Evolutionary conservation across 2,888 invertebrate genomes (phyloP), one percentile per base, ranked within the genome.

Genomic region (Rhogogaster chlorosoma): DNA sequence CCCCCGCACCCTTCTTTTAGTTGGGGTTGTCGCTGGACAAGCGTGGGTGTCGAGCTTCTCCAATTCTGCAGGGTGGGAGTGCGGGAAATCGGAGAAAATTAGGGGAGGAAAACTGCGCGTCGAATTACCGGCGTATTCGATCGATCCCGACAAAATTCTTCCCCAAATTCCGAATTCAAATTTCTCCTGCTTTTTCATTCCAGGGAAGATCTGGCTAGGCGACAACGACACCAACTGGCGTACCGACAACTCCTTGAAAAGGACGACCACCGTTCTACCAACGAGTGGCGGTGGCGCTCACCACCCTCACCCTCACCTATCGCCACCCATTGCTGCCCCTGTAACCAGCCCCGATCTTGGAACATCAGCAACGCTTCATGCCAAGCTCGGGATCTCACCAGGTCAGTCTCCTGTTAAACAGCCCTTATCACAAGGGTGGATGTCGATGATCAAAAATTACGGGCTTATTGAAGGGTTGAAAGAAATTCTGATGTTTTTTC

Each of bases 181-280:
- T 45, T 45, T 45, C 45, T 15, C 3, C 12, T 85, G 78, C 45
- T 64, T 67, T 64, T 1, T 75, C 61, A 29, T 86, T 86, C 9
- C 89, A 93, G 93, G 92, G 78, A 93, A 93, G 90, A 87, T 92
- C 85, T 93, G 93, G 93, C 89, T 92, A 85, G 91, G 91, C 78
- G 93, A 93, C 85, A 92, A 89, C 89, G 93, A 93, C 84, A 90
- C 91, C 77, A 88, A 92, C 89, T 93, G 93, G 93, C 91, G 91
- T 86, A 91, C 91, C 84, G 93, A 93, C 78, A 92, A 92, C 87
- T 89, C 89, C 77, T 90, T 91, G 78, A 92, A 92, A 88, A 91
- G 92, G 88, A 90, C 89, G 83, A 92, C 92, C 82, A 92, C 92
- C 85, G 78, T 87, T 7, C 89, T 90, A 83, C 88, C 89, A 82